Evolutionary conservation across 1,140 invertebrate species (phyloP), one percentile per base, ranked within the genome.

Genomic region (Proctacanthus coquilletti): DNA sequence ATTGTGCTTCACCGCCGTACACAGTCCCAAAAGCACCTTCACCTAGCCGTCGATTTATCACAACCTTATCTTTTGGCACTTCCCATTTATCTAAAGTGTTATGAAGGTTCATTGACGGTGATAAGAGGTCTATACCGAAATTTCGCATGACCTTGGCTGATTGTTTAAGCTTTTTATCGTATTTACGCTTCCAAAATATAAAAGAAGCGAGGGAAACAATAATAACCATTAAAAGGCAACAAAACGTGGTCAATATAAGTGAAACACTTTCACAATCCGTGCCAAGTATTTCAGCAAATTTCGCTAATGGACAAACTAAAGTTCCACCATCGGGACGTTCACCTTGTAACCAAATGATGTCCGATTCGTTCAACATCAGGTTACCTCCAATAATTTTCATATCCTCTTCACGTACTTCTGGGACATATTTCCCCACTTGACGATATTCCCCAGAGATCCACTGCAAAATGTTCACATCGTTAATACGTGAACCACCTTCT

Each of bases 11-110:
- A 11, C 85, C 86, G 36, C 84, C 84, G 53, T 83, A 87, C 4
- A 89, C 84, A 0, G 75, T 84, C 17, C 84, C 87, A 56, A 91
- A 89, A 1, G 84, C 83, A n/a, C 88, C 85, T 52, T 87, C 81
- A 1, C 87, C 86, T 0, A 91, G 61, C 51, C 80, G 81, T 14
- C 87, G 64, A 60, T 92, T 92, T n/a, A 92, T 76, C n/a, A 91
- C 80, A 3, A 93, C 77, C 33, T 74, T 68, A 43, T 89, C 79
- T 27, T 84, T 63, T 0, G 81, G 71, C 20, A 92, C 71, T 61
- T 93, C 86, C 84, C 86, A 92, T 47, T 83, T 81, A 50, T 89
- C 85, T 9, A 88, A 60, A 1, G 55, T 64, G 39, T 63, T 49
- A 8, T 66, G 60, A 45, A 63, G 63, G 34, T 62, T 64, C 1